Percentiles rank a stretch among this genome's conserved stretches.
These are phyloP conservation scores for Dendrolimus pini DNA, from an alignment of 2,888 invertebrate genomes.

Conservation along the genomic window DNA sequence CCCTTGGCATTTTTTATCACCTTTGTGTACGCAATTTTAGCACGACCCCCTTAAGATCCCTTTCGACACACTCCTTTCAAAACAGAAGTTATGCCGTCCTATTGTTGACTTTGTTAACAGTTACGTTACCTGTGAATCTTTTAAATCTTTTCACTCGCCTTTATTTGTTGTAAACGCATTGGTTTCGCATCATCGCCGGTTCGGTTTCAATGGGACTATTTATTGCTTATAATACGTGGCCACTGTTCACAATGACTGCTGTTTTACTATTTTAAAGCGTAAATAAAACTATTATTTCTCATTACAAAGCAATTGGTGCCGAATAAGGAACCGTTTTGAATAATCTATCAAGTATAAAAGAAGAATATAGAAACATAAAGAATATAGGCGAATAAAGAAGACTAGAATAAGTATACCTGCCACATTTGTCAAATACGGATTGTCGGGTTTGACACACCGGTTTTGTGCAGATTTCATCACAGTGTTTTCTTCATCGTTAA, in stretches of 20 bases:
- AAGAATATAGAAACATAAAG: too few relatives aligned
- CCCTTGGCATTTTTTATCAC: neutral
- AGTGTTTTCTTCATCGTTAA: too few relatives aligned
- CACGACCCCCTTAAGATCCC: neutral
- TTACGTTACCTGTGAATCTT: neutral
- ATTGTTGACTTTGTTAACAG: neutral
- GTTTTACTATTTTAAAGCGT: neutral
- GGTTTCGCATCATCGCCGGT: neutral
- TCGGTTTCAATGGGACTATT: neutral
- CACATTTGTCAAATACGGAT: too few relatives aligned
- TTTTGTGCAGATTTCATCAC: too few relatives aligned
- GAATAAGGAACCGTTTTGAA: too few relatives aligned
- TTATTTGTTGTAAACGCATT: neutral
- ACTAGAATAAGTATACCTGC: too few relatives aligned
- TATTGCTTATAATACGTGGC: neutral
- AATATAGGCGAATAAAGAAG: too few relatives aligned
- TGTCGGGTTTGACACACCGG: too few relatives aligned
- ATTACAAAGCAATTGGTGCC: neutral
- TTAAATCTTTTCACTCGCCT: neutral
- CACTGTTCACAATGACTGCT: neutral
- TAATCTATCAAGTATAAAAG: too few relatives aligned
- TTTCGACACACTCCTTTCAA: neutral
- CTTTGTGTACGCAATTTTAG: neutral
- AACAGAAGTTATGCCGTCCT: neutral
- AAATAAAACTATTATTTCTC: neutral